Base-by-base conservation (phyloP, 1,140 invertebrate genomes). In the Musca vetustissima region DNA sequence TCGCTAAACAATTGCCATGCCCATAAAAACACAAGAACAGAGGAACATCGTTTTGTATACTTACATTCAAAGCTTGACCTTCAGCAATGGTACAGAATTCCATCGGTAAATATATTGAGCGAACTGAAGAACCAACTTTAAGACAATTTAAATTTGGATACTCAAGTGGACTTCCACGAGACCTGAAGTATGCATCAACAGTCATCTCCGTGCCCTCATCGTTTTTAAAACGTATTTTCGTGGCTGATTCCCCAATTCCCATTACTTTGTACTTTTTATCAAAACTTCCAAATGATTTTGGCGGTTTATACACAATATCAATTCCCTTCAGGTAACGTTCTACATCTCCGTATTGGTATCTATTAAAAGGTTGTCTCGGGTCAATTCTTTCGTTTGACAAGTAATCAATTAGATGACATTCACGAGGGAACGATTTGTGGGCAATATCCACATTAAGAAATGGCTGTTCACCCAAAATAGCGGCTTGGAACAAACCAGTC, bases 381-480 rank as follows among this genome's bases (percentile, higher is more conserved):
- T n/a, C n/a, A n/a, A 49, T 21, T 11, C 21, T 52, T 1, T 22
- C 4, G 8, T 28, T 17, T 55, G 66, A 61, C 3, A 80, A 83
- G 71, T 80, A 77, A 4, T 86, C 75, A 8, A 87, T 65, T 22
- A 89, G 69, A 0, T 65, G 24, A 72, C 87, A 83, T 1, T 75
- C 43, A n/a, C 73, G 85, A 0, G 89, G 88, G 72, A 91, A 91
- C 7, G 86, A 89, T 77, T 90, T 91, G 74, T 91, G 89, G 0
- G 87, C 86, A 50, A 91, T 90, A 82, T 94, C 92, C 36, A 93
- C 84, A 79, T 94, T 94, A 2, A 94, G 78, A 28, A 75, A 77
- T 0, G 91, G 87, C 71, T 85, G 87, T 80, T 89, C 90, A 0
- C 91, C 91, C 50, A 92, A 82, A 70, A 92, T 86, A 0, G 89